Base-by-base conservation (phyloP, 2,797 vertebrate species). In the Notolepis coatsorum region DNA sequence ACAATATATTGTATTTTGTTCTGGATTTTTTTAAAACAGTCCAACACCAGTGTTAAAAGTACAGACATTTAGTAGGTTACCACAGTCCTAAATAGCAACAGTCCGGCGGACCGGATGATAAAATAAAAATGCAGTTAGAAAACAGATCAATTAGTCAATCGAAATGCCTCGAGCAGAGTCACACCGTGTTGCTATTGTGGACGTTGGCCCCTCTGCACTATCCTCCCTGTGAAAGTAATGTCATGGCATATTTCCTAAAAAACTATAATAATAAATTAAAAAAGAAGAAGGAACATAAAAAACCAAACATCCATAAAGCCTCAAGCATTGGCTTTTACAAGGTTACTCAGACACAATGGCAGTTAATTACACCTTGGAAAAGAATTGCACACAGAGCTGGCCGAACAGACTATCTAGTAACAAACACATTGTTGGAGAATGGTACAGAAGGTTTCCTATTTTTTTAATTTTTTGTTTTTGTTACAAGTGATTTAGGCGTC, bases 301-400 rank as follows among this genome's bases (percentile, higher is more conserved):
- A 86, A 84, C 85, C 77, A 82, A 73, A 90, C 88, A 77, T 63
- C 79, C 85, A 89, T 77, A 51, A 84, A 91, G 89, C 90, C 90
- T 74, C 90, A 91, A 82, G 90, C 90, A 91, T n/a, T 91, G 87
- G 89, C 90, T 90, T 88, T 75, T 39, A 91, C 87, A 84, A 71
- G 67, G 81, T 85, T 73, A 91, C 86, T 46, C 87, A 70, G 82
- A 85, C 71, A 90, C 85, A 81, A 84, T 88, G 82, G 84, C 79
- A 86, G 84, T 86, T 84, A 41, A 73, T n/a, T 76, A 89, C 86
- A 77, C 61, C 71, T 83, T 65, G 48, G 68, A 82, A 73, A 86
- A 75, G 52, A 84, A 74, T 18, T 56, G 80, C 82, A 88, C 83
- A 83, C 64, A 80, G 71, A 86, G 76, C 79, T 86, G 61, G 77